phyloP scores from a whole-genome alignment of 2,797 vertebrate species.

The Labeo calbasu region DNA sequence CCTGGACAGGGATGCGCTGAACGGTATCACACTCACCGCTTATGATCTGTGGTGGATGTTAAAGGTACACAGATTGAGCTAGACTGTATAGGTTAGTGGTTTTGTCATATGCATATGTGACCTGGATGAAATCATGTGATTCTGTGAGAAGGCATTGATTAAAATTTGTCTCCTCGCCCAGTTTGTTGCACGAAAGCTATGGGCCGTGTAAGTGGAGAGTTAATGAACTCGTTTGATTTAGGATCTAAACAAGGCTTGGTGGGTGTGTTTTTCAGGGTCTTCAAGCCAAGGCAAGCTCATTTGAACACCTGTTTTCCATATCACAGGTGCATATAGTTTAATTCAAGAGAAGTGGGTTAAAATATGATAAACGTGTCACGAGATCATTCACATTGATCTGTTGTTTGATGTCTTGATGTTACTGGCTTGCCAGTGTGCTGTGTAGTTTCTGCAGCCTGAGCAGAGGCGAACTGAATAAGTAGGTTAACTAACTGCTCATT shows the following conservation, averaged over 20 bases:
- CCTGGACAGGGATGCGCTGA: constrained; percentile 63
- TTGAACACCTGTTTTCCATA: background rate
- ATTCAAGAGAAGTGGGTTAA: background rate
- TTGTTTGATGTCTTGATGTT: constrained; percentile 27
- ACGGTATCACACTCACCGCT: constrained; percentile 49
- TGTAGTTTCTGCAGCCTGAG: constrained; percentile 19
- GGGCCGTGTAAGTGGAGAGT: constrained; percentile 1
- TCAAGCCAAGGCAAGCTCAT: background rate
- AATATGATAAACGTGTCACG: background rate
- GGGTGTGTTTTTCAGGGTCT: background rate
- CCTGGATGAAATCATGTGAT: background rate
- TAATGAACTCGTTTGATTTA: constrained; percentile 10
- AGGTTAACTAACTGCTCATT: constrained; percentile 54
- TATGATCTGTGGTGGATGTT: background rate
- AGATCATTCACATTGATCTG: constrained; percentile 31
- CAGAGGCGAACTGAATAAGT: constrained; percentile 32
- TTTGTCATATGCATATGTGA: background rate
- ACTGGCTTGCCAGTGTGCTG: background rate
- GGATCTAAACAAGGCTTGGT: background rate
- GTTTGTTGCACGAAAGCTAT: background rate
- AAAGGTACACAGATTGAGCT: background rate
- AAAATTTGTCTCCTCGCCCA: background rate
- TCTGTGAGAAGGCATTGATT: background rate
- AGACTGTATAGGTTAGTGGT: background rate
- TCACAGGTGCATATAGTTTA: background rate